Conservation (phyloP, 92 coral and sea anemone species). For the Actinernus sp. region DNA sequence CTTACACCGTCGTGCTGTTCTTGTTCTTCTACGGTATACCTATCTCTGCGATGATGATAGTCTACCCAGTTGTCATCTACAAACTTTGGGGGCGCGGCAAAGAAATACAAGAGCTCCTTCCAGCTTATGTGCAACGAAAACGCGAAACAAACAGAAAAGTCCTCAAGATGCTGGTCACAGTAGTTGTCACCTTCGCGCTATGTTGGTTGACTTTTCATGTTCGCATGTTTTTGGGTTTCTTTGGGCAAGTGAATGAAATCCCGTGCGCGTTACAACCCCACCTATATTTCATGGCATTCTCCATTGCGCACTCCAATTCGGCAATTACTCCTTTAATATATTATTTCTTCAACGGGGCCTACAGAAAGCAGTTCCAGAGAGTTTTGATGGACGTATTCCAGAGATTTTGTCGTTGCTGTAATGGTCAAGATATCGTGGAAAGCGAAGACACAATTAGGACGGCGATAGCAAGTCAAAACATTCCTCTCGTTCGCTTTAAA, state of each 20-base stretch:
- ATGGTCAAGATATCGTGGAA: too few relatives aligned
- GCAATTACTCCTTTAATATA: slow-evolving; percentile 70
- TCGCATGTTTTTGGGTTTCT: slow-evolving; percentile 48
- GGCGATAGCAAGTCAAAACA: too few relatives aligned
- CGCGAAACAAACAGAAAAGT: slow-evolving; percentile 30
- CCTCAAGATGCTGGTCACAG: slow-evolving; percentile 60
- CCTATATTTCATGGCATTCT: slow-evolving; percentile 28
- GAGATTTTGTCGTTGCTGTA: too few relatives aligned
- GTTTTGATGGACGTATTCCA: too few relatives aligned
- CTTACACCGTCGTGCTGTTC: slow-evolving; percentile 68
- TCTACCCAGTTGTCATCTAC: slow-evolving; percentile 42
- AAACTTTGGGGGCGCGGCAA: slow-evolving; percentile 61
- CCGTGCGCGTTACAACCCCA: slow-evolving; percentile 22
- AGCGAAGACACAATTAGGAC: slow-evolving; percentile 5
- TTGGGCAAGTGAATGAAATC: slow-evolving; percentile 17
- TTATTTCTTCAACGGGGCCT: slow-evolving; percentile 38
- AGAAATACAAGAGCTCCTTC: slow-evolving; percentile 38
- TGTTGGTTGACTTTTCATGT: slow-evolving; percentile 75
- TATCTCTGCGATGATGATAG: slow-evolving; percentile 18
- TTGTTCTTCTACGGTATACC: slow-evolving; percentile 56
- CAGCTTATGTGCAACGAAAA: slow-evolving; percentile 36
- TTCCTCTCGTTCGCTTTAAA: slow-evolving; percentile 7
- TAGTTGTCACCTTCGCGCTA: slow-evolving; percentile 59
- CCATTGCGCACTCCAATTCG: slow-evolving; percentile 56
- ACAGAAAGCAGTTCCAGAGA: slow-evolving; percentile 23